Evolutionary conservation across 2,797 vertebrate genomes (phyloP).

Genomic region (Babyrousa celebensis): DNA sequence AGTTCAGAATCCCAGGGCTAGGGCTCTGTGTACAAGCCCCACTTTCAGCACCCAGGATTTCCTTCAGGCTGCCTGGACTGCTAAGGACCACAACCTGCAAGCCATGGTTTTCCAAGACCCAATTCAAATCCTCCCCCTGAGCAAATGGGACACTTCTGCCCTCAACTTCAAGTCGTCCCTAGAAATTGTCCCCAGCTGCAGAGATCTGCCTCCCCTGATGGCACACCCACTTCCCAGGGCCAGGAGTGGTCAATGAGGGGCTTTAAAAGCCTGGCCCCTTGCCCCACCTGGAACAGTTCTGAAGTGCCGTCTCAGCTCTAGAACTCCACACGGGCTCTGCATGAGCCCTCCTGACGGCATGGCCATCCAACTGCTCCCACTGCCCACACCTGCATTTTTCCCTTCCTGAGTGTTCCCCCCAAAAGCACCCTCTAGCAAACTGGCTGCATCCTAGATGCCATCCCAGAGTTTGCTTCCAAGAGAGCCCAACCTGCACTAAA

Average conservation of each 20-base stretch:
- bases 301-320: neutral
- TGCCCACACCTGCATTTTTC: neutral
- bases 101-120: neutral
- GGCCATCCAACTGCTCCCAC: neutral
- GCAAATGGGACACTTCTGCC: neutral
- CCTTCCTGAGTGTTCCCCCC: neutral
- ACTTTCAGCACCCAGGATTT: neutral
- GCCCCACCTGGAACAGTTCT: neutral
- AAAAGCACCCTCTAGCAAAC: neutral
- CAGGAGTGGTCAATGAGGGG: neutral
- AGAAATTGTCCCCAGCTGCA: neutral
- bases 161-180: neutral
- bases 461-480: neutral
- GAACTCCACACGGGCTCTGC: neutral
- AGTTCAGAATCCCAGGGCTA: neutral
- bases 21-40: neutral
- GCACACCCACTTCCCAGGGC: neutral
- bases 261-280: neutral
- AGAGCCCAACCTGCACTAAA: neutral
- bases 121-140: neutral
- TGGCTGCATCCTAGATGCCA: neutral
- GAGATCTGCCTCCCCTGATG: neutral
- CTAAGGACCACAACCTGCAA: neutral
- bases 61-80: neutral
- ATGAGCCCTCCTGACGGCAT: accelerated